Conservation (phyloP, 2,797 vertebrate genomes). For the Hoplostethus mediterraneus region DNA sequence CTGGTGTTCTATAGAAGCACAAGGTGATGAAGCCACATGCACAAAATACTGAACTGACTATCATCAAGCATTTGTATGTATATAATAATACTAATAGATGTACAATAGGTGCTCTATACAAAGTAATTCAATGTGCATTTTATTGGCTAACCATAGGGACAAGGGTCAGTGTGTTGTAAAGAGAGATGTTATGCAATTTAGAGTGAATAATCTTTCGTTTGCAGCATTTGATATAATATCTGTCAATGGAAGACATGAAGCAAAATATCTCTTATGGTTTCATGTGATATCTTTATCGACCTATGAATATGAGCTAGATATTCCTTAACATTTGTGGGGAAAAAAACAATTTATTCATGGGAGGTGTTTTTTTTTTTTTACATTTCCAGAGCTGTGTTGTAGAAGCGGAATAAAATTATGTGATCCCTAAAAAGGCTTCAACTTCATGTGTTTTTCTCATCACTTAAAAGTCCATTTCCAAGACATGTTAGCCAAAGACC, state of each 20-base stretch:
- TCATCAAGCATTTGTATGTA: slow-evolving; percentile 15
- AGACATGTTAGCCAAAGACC: too few species aligned
- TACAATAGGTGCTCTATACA: slow-evolving; percentile 6
- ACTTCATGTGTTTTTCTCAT: slow-evolving; percentile 10
- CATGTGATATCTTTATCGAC: slow-evolving; percentile 16
- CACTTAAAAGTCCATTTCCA: not conserved
- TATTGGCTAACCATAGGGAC: slow-evolving; percentile 11
- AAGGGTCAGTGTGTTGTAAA: not conserved
- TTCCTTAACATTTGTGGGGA: slow-evolving; percentile 31
- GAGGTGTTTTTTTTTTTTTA: slow-evolving; percentile 27
- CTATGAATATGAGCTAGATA: slow-evolving; percentile 13
- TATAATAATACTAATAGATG: not conserved
- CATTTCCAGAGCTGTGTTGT: slow-evolving; percentile 33
- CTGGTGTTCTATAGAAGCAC: slow-evolving; percentile 32
- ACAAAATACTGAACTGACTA: not conserved
- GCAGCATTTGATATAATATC: not conserved
- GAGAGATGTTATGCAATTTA: too few species aligned
- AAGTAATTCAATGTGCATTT: slow-evolving; percentile 12
- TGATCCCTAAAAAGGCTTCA: slow-evolving; percentile 9
- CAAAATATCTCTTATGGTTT: not conserved
- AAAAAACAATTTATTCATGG: slow-evolving; percentile 28
- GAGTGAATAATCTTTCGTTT: too few species aligned
- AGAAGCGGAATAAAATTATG: slow-evolving; percentile 42
- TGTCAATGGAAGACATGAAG: slow-evolving; percentile 5
- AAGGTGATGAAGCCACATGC: slow-evolving; percentile 24